Base-by-base conservation (phyloP, 2,797 vertebrate genomes). In the Sebastes steindachneri region DNA sequence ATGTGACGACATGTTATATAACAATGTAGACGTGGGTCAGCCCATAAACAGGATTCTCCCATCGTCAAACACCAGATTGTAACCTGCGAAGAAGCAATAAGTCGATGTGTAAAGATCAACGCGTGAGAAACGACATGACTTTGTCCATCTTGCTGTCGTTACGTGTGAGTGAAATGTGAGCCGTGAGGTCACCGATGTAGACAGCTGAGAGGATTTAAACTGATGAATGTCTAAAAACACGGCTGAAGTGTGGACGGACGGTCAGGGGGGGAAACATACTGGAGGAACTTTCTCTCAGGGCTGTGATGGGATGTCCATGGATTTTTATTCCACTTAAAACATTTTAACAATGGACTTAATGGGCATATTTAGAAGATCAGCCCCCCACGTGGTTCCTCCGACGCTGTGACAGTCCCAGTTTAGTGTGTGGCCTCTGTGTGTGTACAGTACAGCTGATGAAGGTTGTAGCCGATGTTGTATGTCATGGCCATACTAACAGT, bases 401-500 rank as follows among this genome's bases (percentile, higher is more conserved):
- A 14, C n/a, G n/a, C 57, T 37, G 23, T 12, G 17, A 45, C 45
- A 23, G 63, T 70, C 73, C 23, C 25, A 28, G 41, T 37, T 58
- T 51, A 58, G 74, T 60, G 29, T 37, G 54, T 79, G 63, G 59
- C 29, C 35, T 41, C 14, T 70, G 10, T 31, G 35, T 64, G 28
- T 64, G 29, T 51, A 26, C 37, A 79, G 69, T 63, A 29, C 74
- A 81, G 68, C 62, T 85, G 75, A 75, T 76, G 60, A 62, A 59
- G 64, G 25, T n/a, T 51, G 19, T 45, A 60, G 25, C 65, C 10
- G 59, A 9, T 63, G 23, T 41, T 81, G 80, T 55, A 41, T 79
- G 72, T 85, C 80, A 83, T 68, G 79, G 67, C 37, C 26, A 73
- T 58, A 71, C 58, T 73, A 82, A 91, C 77, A 68, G 78, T 76